These are phyloP conservation scores for Dromococcyx pavoninus DNA, from an alignment of 2,797 vertebrate genomes.

Conservation along the genomic window DNA sequence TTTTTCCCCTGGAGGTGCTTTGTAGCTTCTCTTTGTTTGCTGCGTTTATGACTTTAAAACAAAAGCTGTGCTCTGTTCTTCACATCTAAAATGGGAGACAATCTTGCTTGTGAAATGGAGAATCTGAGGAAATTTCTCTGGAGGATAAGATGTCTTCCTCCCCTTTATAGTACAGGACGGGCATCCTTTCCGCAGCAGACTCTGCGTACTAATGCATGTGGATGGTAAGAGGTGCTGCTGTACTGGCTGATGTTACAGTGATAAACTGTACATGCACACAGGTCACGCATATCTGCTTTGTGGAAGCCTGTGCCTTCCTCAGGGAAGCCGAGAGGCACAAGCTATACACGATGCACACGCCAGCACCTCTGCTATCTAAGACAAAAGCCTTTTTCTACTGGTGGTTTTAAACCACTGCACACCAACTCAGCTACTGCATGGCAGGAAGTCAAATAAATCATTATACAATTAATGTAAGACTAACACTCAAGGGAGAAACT, in stretches of 20 bases:
- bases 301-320: background rate
- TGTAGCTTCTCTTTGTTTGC: background rate
- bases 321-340: background rate
- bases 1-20: background rate
- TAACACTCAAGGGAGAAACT: background rate
- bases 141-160: background rate
- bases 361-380: background rate
- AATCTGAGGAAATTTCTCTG: background rate
- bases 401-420: background rate
- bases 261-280: background rate
- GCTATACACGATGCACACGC: fast-evolving
- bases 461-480: background rate
- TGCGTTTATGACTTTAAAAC: background rate
- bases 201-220: too few relatives aligned
- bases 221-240: background rate
- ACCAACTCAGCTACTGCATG: background rate
- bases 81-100: background rate
- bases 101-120: background rate
- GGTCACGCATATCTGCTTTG: fast-evolving
- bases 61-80: background rate
- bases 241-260: background rate
- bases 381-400: background rate
- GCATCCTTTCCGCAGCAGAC: background rate
- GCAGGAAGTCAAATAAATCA: slow-evolving; percentile 3
- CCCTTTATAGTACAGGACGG: fast-evolving